Conservation (phyloP, 2,113 vertebrate genomes). For the Antechinus flavipes region DNA sequence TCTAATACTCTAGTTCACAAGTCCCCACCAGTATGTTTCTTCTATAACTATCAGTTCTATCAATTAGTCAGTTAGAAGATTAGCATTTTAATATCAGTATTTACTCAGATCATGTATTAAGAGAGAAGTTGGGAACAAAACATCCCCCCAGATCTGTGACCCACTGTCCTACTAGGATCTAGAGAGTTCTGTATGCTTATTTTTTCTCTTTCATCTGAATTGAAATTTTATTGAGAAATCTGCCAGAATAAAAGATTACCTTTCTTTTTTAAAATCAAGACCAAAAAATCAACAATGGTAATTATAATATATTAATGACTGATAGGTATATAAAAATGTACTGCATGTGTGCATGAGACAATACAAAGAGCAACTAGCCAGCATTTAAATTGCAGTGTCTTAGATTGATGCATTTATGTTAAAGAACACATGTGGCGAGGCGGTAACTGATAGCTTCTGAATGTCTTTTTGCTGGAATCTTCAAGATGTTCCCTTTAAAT, state of each 20-base stretch:
- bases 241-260: conserved; percentile 39
- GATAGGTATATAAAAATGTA: conserved; percentile 16
- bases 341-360: conserved; percentile 25
- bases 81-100: not conserved
- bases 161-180: not conserved
- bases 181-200: not conserved
- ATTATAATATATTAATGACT: conserved; percentile 8
- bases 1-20: not conserved
- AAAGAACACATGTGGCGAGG: not conserved
- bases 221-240: conserved; percentile 50
- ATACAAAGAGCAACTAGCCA: conserved; percentile 47
- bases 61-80: not conserved
- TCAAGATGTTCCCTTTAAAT: not conserved
- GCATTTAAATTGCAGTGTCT: conserved; percentile 48
- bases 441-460: not conserved
- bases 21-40: not conserved
- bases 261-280: conserved; percentile 60
- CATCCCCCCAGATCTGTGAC: not conserved
- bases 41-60: not conserved
- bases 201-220: conserved; percentile 24
- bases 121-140: not conserved
- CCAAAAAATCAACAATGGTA: conserved; percentile 45
- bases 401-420: not conserved
- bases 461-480: not conserved
- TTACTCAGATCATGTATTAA: not conserved